phyloP scores from a whole-genome alignment of 2,888 invertebrate genomes.

The Brenthis daphne region DNA sequence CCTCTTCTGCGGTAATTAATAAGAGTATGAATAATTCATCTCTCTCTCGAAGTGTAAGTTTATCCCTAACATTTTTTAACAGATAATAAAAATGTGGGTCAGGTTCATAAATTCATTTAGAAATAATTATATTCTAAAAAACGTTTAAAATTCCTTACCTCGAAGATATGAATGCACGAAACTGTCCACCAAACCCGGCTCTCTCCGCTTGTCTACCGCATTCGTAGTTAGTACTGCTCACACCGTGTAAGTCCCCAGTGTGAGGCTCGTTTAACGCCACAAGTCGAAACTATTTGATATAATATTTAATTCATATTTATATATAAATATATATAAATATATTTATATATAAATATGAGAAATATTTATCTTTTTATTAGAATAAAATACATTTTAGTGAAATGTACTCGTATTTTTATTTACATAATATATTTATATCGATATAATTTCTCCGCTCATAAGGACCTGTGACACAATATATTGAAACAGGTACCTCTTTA shows the following conservation, averaged over 20 bases:
- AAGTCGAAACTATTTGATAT: constrained; percentile 86
- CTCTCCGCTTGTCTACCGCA: constrained; percentile 95
- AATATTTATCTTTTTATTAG: too few species aligned
- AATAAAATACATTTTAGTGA: constrained; percentile 4
- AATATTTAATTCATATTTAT: too few species aligned
- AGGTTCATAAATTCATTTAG: not conserved
- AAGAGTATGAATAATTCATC: too few species aligned
- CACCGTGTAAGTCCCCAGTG: constrained; percentile 95
- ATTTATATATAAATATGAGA: too few species aligned
- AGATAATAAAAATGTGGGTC: not conserved
- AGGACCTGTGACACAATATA: too few species aligned
- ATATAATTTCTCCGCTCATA: too few species aligned
- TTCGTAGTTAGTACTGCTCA: constrained; percentile 95
- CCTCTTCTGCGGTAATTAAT: too few species aligned
- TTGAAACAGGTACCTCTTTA: too few species aligned
- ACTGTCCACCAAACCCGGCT: constrained; percentile 93
- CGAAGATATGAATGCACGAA: constrained; percentile 95
- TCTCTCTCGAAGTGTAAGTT: too few species aligned
- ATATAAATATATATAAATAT: too few species aligned
- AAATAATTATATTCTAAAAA: not conserved
- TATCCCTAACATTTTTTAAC: too few species aligned
- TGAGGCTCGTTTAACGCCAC: constrained; percentile 96
- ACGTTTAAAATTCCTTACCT: constrained; percentile 68
- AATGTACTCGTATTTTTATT: not conserved
- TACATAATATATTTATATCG: too few species aligned